A percentile compares a stretch with the other conserved stretches of the same genome.
phyloP scores from a whole-genome alignment of 2,113 vertebrate genomes.

The Tinamus guttatus region DNA sequence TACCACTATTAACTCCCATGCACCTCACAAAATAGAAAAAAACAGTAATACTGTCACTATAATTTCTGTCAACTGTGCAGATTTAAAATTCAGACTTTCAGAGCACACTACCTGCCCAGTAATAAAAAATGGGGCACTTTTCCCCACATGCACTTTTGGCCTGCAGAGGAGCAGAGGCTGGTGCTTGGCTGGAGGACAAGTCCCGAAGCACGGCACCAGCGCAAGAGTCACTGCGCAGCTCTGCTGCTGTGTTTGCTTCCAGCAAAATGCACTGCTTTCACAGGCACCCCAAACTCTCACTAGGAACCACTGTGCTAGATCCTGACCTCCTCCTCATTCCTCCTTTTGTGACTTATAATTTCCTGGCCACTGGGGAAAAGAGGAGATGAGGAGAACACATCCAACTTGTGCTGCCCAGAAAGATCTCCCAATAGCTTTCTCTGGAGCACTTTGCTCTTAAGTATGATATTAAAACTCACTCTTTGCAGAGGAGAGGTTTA shows the following conservation, averaged over 20 bases:
- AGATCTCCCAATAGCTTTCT: background rate
- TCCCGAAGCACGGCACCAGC: rapidly evolving
- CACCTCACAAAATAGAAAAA: background rate
- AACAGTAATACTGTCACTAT: background rate
- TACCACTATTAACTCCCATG: background rate
- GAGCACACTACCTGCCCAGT: background rate
- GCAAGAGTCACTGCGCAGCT: background rate
- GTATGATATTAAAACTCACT: background rate
- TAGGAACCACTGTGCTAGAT: background rate
- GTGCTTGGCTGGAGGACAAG: background rate
- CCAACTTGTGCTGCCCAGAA: background rate
- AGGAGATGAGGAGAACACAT: background rate
- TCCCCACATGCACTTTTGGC: background rate
- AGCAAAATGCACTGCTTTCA: rapidly evolving
- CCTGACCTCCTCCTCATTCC: background rate
- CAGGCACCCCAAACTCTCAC: rapidly evolving
- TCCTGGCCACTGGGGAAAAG: background rate
- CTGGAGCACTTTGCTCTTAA: background rate
- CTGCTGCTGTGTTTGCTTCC: background rate
- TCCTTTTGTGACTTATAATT: background rate
- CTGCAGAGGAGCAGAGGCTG: background rate
- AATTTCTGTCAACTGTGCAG: rapidly evolving
- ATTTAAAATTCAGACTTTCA: background rate
- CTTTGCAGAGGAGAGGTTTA: background rate
- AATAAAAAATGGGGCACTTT: background rate